A percentile compares a stretch with the other conserved stretches of the same genome.
Conservation (phyloP, 35 echinoderm and acorn worm genomes). For the Patiria miniata region DNA sequence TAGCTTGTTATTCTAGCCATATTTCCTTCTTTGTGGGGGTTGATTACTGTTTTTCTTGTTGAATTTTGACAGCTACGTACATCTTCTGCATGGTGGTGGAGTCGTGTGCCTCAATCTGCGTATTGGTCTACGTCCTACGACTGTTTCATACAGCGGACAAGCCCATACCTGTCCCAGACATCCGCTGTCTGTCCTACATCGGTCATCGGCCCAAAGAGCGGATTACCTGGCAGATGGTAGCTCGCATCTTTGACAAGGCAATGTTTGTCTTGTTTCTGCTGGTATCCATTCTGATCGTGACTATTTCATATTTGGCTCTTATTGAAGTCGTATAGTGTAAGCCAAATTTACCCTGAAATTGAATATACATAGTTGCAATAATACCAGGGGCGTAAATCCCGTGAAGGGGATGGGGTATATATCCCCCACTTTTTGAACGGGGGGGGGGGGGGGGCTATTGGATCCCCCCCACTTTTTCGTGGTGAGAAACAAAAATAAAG, state of each 20-base stretch:
- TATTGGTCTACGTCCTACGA: neutral
- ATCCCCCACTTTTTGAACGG: no score
- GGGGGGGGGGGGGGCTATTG: no score
- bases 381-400: no score
- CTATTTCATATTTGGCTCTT: neutral
- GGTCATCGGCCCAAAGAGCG: neutral
- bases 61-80: neutral
- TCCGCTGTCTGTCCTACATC: neutral
- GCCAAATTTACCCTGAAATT: no score
- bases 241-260: neutral
- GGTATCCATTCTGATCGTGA: neutral
- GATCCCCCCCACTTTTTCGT: no score
- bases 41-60: no score
- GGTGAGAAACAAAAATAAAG: no score
- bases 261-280: neutral
- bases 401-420: no score
- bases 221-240: neutral
- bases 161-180: neutral
- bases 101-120: neutral
- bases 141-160: neutral
- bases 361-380: no score
- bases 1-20: no score
- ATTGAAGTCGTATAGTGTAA: no score
- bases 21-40: no score
- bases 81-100: neutral